phyloP scores from a whole-genome alignment of 2,888 invertebrate genomes.

The Lasioglossum marginatum region DNA sequence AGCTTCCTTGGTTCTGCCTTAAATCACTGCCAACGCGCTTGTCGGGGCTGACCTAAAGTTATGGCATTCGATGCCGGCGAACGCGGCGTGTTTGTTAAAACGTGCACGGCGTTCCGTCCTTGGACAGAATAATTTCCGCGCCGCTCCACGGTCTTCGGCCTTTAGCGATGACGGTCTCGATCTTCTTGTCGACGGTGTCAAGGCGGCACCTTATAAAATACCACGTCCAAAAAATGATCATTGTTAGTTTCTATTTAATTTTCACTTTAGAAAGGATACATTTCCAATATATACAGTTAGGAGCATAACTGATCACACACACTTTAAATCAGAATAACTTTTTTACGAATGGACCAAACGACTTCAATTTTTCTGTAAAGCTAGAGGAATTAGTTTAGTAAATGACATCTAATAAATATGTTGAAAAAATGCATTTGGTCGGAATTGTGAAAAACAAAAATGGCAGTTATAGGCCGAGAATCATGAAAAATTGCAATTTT shows the following conservation, averaged over 20 bases:
- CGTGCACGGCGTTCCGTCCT: neutral
- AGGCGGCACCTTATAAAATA: neutral
- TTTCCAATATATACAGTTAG: neutral
- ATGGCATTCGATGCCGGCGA: slow-evolving; percentile 52
- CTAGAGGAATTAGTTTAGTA: too few relatives aligned
- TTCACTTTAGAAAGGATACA: neutral
- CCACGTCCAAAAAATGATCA: neutral
- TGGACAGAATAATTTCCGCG: slow-evolving; percentile 2
- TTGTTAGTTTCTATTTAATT: too few relatives aligned
- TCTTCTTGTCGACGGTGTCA: neutral
- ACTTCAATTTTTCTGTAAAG: too few relatives aligned
- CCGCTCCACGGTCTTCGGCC: neutral
- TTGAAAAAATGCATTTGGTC: too few relatives aligned
- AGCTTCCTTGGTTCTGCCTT: slow-evolving; percentile 46
- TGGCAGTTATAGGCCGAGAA: too few relatives aligned
- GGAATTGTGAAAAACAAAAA: too few relatives aligned
- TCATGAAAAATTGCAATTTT: too few relatives aligned
- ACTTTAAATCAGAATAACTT: too few relatives aligned
- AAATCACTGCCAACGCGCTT: slow-evolving; percentile 67
- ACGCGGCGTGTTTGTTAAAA: slow-evolving; percentile 34
- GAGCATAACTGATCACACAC: too few relatives aligned
- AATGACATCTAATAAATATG: too few relatives aligned
- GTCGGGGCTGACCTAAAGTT: slow-evolving; percentile 63
- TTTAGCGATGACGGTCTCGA: neutral
- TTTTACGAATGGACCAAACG: too few relatives aligned